These are phyloP conservation scores for Plebejus melissa DNA, from an alignment of 2,888 invertebrate species.

Conservation along the genomic window DNA sequence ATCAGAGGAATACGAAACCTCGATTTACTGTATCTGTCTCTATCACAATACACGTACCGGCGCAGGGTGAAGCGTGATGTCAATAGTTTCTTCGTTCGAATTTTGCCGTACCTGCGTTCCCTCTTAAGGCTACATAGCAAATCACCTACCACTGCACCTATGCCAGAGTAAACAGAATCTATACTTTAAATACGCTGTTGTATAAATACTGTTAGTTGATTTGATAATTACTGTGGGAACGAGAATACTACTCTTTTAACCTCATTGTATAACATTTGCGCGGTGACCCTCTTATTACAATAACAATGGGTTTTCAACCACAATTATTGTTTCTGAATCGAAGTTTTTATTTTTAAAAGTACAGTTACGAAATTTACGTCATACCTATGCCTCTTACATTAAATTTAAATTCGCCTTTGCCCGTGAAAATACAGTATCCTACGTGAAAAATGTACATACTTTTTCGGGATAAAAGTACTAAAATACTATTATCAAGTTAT, in stretches of 20 bases:
- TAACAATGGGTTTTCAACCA: conserved; percentile 9
- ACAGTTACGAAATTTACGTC: background rate
- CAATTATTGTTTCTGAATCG: background rate
- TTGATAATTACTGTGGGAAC: conserved; percentile 19
- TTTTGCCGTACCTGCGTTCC: too few species aligned
- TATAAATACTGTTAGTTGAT: conserved; percentile 7
- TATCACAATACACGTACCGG: too few species aligned
- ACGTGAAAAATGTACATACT: too few species aligned
- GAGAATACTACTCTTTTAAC: conserved; percentile 17
- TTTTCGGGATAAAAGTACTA: too few species aligned
- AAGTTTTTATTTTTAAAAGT: background rate
- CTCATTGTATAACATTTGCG: conserved; percentile 8
- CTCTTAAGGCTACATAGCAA: too few species aligned
- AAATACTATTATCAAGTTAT: too few species aligned
- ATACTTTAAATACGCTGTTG: background rate
- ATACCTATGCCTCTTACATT: background rate
- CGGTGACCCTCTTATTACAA: conserved; percentile 19
- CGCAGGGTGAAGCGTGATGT: too few species aligned
- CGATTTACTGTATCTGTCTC: too few species aligned
- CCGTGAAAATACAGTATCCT: background rate
- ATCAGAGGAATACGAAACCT: too few species aligned
- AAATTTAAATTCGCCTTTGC: background rate
- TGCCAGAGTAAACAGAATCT: too few species aligned
- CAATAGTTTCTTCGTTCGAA: too few species aligned
- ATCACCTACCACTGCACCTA: too few species aligned